Base-by-base conservation (phyloP, 1,140 invertebrate species). In the Oryzaephilus surinamensis region DNA sequence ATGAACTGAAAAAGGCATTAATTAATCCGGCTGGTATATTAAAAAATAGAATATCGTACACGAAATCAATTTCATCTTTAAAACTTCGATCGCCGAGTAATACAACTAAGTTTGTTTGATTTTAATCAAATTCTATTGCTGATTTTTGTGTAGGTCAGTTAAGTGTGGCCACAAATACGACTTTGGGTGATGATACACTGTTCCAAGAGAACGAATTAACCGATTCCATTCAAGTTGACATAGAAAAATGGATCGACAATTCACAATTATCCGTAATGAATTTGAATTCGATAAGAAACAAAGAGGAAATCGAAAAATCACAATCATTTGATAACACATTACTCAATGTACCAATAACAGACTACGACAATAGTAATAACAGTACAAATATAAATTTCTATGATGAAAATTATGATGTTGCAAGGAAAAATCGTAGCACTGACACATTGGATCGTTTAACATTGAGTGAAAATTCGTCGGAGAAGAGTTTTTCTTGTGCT, bases 1-100 rank as follows among this genome's bases (percentile, higher is more conserved):
- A 71, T n/a, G 60, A 70, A 6, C 63, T 89, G 5, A 60, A 76
- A 16, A 46, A 59, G 7, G 63, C 73, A 16, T 60, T 92, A 6
- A 50, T 77, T 12, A 67, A 70, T 38, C 52, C 68, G 41, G 54
- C 70, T 52, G 72, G 73, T 29, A 68, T 83, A 50, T 67, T 42
- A 36, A 65, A 54, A 51, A 69, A 50, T 53, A 69, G 43, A 58
- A 69, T 57, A 48, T 54, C 38, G 35, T 42, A 41, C 13, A 50
- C 57, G 44, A 53, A 61, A 49, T 53, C 51, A 24, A 39, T 48
- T 17, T 46, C 49, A 11, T 65, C 60, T 43, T 55, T 60, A 41
- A 64, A 66, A 52, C 45, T 52, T 20, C 52, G 66, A 48, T 71
- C 69, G 44, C 63, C 69, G 26, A 71, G 70, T 72, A 49, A 66